Base-by-base conservation (phyloP, 1,140 invertebrate species). In the Nebria ingens region DNA sequence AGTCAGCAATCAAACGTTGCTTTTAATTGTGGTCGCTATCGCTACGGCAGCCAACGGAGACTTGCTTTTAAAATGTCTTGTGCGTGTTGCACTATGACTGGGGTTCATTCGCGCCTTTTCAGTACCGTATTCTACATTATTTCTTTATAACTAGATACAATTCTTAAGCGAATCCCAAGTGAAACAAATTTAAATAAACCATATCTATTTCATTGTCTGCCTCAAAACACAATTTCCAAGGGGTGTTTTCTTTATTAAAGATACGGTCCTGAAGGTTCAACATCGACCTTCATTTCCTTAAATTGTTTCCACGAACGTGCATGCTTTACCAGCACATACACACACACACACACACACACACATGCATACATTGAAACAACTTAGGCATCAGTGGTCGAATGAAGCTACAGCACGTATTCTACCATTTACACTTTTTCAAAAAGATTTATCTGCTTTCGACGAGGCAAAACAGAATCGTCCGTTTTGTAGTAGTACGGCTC, bases 371-470 rank as follows among this genome's bases (percentile, higher is more conserved):
- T 29, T 6, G 25, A n/a, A n/a, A 29, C 25, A 6, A 29, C 25
- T 29, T 13, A 29, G 13, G 25, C 13, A 29, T 6, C n/a, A n/a
- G n/a, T n/a, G n/a, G n/a, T n/a, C n/a, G n/a, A n/a, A n/a, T n/a
- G n/a, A n/a, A n/a, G n/a, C n/a, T n/a, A n/a, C n/a, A n/a, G n/a
- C n/a, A n/a, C n/a, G n/a, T n/a, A 34, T 6, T 9, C 6, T 34
- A 34, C n/a, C 25, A 9, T 34, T n/a, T 34, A 34, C 25, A 34
- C 25, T 34, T 34, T n/a, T n/a, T n/a, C 6, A n/a, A 34, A 34
- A 45, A 45, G 40, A 45, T 45, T 45, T 45, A 45, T 45, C 15
- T 45, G n/a, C n/a, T n/a, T n/a, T n/a, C 40, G 9, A 9, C 40
- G 40, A 17, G 17, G 40, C 9, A 45, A 45, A 45, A 45, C 17